These are phyloP conservation scores for Pangasius larnaudii DNA, from an alignment of 2,797 vertebrate genomes.

Conservation along the genomic window DNA sequence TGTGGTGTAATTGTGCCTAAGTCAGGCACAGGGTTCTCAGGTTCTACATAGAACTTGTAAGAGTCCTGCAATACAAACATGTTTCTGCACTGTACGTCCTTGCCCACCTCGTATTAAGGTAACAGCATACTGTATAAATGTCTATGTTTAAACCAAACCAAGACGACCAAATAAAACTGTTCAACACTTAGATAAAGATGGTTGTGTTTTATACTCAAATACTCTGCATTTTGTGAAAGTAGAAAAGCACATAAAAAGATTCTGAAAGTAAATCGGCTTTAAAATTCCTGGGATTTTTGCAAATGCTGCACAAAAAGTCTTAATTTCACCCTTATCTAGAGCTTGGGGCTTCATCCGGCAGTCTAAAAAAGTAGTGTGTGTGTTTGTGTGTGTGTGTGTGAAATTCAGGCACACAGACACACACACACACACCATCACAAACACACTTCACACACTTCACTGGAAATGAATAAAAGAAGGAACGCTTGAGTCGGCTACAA, in stretches of 20 bases:
- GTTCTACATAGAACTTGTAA: background rate
- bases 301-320: background rate
- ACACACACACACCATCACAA: conserved; percentile 12
- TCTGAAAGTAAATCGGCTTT: conserved; percentile 7
- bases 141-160: background rate
- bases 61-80: background rate
- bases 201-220: no score
- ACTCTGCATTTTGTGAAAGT: conserved; percentile 7
- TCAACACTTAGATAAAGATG: background rate
- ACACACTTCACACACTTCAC: conserved; percentile 12
- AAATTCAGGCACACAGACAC: conserved; percentile 6
- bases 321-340: background rate
- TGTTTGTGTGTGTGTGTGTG: background rate
- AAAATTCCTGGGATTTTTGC: conserved; percentile 37
- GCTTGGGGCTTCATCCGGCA: background rate
- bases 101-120: background rate
- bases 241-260: conserved; percentile 9
- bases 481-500: conserved; percentile 40
- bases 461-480: conserved; percentile 40
- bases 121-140: background rate
- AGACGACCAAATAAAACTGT: background rate
- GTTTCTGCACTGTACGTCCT: background rate
- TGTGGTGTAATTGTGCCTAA: background rate
- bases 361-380: background rate
- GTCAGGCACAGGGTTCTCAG: background rate